Evolutionary conservation across 35 echinoderm and acorn worm species (phyloP).

Genomic region (Amphiura filiformis): DNA sequence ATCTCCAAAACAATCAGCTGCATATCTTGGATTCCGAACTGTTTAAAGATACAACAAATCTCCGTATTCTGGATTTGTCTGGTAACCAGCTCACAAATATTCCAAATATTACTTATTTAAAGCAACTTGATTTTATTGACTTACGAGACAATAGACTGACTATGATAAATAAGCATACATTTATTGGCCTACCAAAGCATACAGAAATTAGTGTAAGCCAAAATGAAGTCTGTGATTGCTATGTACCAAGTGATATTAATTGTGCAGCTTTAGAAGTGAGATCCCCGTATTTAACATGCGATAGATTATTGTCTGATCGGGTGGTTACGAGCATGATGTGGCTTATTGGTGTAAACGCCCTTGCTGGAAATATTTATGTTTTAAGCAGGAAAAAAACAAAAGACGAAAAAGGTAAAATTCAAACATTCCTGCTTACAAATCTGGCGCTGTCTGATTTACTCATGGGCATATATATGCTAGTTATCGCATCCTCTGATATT

Average conservation of each 20-base stretch:
- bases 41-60: background rate
- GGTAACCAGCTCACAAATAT: background rate
- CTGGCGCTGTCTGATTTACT: background rate
- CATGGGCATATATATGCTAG: background rate
- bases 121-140: background rate
- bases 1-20: background rate
- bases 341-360: background rate
- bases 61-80: background rate
- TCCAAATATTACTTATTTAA: background rate
- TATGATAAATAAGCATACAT: background rate
- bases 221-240: background rate
- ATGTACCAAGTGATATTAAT: background rate
- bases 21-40: background rate
- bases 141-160: background rate
- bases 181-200: background rate
- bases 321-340: background rate
- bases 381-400: background rate
- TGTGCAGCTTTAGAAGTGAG: background rate
- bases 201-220: background rate
- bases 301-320: background rate
- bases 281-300: background rate
- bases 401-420: background rate
- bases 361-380: background rate
- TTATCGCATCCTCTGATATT: background rate
- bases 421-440: background rate